phyloP scores from a whole-genome alignment of 1,140 invertebrate species.

The Eumeta japonica region DNA sequence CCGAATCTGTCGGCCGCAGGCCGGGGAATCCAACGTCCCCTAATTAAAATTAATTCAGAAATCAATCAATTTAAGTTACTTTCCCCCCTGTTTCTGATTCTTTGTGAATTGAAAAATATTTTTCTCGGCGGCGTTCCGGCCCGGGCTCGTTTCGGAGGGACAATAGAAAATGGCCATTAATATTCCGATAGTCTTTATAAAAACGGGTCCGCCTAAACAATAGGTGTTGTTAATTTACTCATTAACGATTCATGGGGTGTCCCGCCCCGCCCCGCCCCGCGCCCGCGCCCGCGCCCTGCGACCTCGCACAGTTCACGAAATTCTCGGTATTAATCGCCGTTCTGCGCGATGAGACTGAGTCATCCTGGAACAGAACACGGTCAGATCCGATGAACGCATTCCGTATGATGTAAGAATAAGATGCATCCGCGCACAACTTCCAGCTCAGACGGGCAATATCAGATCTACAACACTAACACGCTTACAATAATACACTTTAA shows the following conservation, averaged over 20 bases:
- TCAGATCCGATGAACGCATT: conserved; percentile 27
- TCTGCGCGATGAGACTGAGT: too few species aligned
- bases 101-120: conserved; percentile 25
- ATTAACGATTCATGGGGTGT: conserved; percentile 49
- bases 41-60: conserved; percentile 51
- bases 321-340: conserved; percentile 25
- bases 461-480: too few species aligned
- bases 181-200: conserved; percentile 39
- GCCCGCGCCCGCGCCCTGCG: conserved; percentile 5
- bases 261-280: conserved; percentile 10
- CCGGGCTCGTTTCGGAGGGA: conserved; percentile 16
- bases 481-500: too few species aligned
- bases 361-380: too few species aligned
- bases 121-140: conserved; percentile 25
- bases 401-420: conserved; percentile 12
- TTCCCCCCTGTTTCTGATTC: conserved; percentile 20
- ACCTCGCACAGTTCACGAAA: conserved; percentile 13
- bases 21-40: too few species aligned
- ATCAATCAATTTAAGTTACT: conserved; percentile 45
- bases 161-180: conserved; percentile 47
- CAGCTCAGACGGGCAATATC: too few species aligned
- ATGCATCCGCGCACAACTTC: too few species aligned
- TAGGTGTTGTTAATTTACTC: conserved; percentile 54
- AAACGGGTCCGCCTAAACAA: conserved; percentile 43
- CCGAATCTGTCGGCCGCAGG: too few species aligned